These are phyloP conservation scores for Microplitis deprimator DNA, from an alignment of 2,888 invertebrate species.

Conservation along the genomic window DNA sequence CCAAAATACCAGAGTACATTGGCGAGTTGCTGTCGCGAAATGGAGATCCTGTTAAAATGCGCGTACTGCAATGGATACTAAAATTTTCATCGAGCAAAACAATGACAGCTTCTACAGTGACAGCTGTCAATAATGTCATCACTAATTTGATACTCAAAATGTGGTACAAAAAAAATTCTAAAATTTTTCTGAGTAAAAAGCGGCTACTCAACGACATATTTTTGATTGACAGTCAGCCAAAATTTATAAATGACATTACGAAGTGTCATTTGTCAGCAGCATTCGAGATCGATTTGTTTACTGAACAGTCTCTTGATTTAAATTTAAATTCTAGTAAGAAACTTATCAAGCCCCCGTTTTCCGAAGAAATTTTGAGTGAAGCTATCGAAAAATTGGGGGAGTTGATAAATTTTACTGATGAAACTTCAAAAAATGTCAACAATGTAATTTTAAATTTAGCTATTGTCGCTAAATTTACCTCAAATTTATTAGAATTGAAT, in stretches of 20 bases:
- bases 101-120: constrained; percentile 50
- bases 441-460: constrained; percentile 54
- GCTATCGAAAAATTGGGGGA: constrained; percentile 49
- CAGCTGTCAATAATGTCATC: constrained; percentile 57
- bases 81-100: constrained; percentile 53
- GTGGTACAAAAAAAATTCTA: constrained; percentile 49
- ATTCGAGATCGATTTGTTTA: constrained; percentile 53
- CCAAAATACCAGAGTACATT: constrained; percentile 60
- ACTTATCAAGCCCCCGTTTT: constrained; percentile 39
- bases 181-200: background rate
- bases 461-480: constrained; percentile 55
- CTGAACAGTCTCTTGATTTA: constrained; percentile 47
- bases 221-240: constrained; percentile 46
- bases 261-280: constrained; percentile 54
- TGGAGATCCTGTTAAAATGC: constrained; percentile 54
- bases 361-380: constrained; percentile 48
- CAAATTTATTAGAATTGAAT: constrained; percentile 57
- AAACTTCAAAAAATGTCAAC: constrained; percentile 45
- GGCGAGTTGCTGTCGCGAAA: constrained; percentile 47
- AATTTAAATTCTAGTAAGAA: constrained; percentile 45
- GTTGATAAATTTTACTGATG: constrained; percentile 37
- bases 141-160: constrained; percentile 56
- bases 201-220: constrained; percentile 26
- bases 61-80: constrained; percentile 61
- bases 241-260: constrained; percentile 52